These are phyloP conservation scores for Miniopterus natalensis DNA, from an alignment of 2,113 vertebrate species.

Conservation along the genomic window DNA sequence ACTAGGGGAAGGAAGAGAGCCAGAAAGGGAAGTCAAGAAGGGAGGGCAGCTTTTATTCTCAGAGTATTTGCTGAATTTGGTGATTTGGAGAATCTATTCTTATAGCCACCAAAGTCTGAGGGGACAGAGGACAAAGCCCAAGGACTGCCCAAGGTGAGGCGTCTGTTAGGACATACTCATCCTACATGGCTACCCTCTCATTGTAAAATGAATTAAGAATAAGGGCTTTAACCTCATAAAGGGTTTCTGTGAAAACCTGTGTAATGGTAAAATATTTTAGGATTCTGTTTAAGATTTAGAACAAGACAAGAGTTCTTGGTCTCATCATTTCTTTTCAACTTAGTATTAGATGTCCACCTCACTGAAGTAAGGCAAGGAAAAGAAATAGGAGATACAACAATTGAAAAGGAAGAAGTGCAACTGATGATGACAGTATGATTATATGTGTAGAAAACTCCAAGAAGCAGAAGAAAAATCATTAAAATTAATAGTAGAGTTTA, in stretches of 20 bases:
- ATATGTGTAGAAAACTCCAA: not conserved
- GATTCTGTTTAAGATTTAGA: constrained; percentile 3
- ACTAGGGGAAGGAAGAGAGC: not conserved
- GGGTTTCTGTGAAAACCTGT: not conserved
- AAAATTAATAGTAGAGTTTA: constrained; percentile 9
- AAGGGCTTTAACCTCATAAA: not conserved
- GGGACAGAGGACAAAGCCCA: not conserved
- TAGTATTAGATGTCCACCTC: not conserved
- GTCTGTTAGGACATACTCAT: not conserved
- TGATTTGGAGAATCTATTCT: constrained; percentile 15
- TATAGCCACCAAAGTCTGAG: not conserved
- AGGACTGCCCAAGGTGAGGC: not conserved
- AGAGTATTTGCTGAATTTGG: not conserved
- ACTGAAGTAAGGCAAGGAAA: constrained; percentile 29
- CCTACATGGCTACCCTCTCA: not conserved
- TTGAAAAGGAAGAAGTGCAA: constrained; percentile 9
- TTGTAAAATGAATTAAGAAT: constrained; percentile 30
- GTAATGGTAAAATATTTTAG: constrained; percentile 48
- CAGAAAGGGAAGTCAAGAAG: not conserved
- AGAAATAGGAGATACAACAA: not conserved
- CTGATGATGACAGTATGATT: not conserved
- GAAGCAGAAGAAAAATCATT: constrained; percentile 35
- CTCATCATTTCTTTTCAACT: constrained; percentile 24
- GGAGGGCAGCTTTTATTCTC: constrained; percentile 31
- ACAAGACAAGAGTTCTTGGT: not conserved